Conservation (phyloP, 2,888 invertebrate genomes). For the Prionchulus punctatus region DNA sequence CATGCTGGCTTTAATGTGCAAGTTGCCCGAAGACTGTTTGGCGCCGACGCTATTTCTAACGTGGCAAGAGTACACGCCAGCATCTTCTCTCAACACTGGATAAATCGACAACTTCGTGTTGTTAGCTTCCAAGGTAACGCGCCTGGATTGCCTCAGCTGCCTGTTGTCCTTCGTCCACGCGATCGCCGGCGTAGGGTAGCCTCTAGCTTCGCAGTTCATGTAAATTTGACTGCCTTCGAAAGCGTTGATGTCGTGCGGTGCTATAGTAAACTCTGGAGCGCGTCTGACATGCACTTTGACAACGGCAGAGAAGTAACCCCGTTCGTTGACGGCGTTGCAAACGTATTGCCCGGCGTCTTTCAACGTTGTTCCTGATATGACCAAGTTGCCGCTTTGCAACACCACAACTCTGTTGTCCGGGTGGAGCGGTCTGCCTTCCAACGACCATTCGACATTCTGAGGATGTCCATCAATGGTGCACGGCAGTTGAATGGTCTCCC, state of each 20-base stretch:
- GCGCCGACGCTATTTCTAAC: conserved; percentile 2
- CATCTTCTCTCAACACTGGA: conserved; percentile 25
- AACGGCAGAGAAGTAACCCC: background rate
- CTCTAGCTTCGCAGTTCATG: conserved; percentile 22
- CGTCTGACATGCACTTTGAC: background rate
- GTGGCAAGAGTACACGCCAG: conserved; percentile 29
- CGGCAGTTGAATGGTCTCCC: background rate
- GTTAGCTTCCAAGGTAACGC: conserved; percentile 17
- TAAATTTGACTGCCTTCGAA: conserved; percentile 21
- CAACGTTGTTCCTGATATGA: no score
- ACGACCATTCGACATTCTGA: background rate
- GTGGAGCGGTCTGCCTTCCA: background rate
- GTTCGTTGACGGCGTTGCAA: background rate
- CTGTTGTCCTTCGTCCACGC: conserved; percentile 16
- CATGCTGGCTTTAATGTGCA: conserved; percentile 15
- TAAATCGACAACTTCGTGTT: conserved; percentile 20
- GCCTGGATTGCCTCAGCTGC: conserved; percentile 17
- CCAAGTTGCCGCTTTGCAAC: background rate
- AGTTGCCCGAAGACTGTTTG: conserved; percentile 9
- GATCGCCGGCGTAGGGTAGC: conserved; percentile 20
- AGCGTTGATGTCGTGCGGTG: conserved; percentile 18
- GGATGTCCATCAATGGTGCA: background rate
- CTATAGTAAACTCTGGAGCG: conserved; percentile 20
- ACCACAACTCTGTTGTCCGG: background rate
- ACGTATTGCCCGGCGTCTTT: no score